phyloP scores from a whole-genome alignment of 2,113 vertebrate species.

The Catharus fuscescens region DNA sequence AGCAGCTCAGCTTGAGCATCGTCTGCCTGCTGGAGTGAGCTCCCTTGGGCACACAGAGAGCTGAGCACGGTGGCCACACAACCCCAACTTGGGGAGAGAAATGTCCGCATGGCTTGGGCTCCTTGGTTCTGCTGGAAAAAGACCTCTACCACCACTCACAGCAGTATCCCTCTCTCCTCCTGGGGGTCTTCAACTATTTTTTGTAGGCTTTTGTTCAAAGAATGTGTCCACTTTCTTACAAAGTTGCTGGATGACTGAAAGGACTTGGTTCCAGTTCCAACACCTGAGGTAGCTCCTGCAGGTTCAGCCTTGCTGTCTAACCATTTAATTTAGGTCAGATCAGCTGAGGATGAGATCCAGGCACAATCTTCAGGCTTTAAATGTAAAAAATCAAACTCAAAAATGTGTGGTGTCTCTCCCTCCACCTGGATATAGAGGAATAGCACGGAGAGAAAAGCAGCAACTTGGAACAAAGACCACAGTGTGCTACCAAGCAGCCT shows the following conservation, averaged over 20 bases:
- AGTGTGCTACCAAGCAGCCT: not conserved
- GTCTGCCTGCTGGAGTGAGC: not conserved
- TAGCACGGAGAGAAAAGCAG: not conserved
- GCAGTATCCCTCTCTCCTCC: not conserved
- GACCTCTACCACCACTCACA: not conserved
- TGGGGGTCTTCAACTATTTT: not conserved
- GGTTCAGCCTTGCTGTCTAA: not conserved
- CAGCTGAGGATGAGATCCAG: not conserved
- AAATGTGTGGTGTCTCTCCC: not conserved
- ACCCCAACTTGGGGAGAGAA: not conserved
- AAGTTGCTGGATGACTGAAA: not conserved
- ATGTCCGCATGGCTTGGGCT: not conserved
- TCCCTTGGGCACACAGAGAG: not conserved
- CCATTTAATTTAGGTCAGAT: not conserved
- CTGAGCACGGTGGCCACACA: not conserved
- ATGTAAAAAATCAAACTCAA: too few species aligned
- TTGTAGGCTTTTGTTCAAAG: not conserved
- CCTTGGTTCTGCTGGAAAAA: not conserved
- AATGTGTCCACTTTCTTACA: not conserved
- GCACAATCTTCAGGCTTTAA: not conserved
- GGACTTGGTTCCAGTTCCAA: not conserved
- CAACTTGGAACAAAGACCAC: not conserved
- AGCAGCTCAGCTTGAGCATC: not conserved
- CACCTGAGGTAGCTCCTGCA: not conserved
- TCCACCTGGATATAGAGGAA: not conserved